A percentile compares a stretch with the other conserved stretches of the same genome.
Conservation (phyloP, 2,113 vertebrate genomes). For the Typhlomys cinereus region DNA sequence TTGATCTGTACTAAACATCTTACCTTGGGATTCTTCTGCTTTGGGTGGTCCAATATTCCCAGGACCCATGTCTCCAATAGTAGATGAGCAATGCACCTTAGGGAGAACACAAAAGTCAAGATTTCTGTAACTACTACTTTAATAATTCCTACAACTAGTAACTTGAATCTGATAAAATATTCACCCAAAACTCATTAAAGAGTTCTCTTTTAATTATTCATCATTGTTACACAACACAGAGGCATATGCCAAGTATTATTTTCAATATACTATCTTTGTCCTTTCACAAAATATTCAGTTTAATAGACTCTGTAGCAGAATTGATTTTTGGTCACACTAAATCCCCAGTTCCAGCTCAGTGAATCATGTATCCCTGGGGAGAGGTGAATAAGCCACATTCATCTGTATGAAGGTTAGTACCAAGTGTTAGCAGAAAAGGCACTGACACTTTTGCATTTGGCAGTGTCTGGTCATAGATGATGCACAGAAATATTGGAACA, state of each 20-base stretch:
- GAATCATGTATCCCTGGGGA: slow-evolving; percentile 33
- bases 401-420: slow-evolving; percentile 60
- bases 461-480: slow-evolving; percentile 27
- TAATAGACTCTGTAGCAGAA: slow-evolving; percentile 53
- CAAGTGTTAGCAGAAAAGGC: slow-evolving; percentile 33
- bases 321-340: slow-evolving; percentile 61
- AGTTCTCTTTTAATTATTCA: slow-evolving; percentile 45
- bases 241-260: slow-evolving; percentile 43
- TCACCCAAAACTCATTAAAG: slow-evolving; percentile 4
- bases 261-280: slow-evolving; percentile 63
- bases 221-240: slow-evolving; percentile 48
- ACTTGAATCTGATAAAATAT: slow-evolving; percentile 26
- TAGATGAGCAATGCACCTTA: slow-evolving; percentile 42
- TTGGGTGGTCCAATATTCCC: slow-evolving; percentile 71
- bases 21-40: slow-evolving; percentile 49
- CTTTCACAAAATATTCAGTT: slow-evolving; percentile 63
- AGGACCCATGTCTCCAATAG: slow-evolving; percentile 63
- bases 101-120: slow-evolving; percentile 21
- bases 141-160: slow-evolving; percentile 12
- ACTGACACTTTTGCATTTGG: neutral
- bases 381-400: slow-evolving; percentile 6
- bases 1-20: slow-evolving; percentile 49
- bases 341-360: slow-evolving; percentile 45
- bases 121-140: slow-evolving; percentile 49
- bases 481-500: neutral